Evolutionary conservation across 1,140 invertebrate genomes (phyloP).

Genomic region (Bombus terrestris): DNA sequence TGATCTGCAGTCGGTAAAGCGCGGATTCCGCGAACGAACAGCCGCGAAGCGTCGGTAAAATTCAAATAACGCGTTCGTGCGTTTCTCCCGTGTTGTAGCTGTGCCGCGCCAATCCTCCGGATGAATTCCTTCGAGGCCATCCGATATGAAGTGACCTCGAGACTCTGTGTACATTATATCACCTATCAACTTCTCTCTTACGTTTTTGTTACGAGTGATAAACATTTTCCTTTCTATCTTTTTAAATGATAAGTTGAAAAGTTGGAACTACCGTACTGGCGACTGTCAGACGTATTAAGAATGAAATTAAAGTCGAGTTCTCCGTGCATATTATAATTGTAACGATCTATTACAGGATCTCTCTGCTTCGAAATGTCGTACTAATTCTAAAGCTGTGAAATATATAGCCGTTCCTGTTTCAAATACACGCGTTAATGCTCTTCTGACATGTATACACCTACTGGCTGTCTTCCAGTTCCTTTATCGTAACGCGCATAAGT

Average conservation of each 20-base stretch:
- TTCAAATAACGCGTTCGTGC: conserved; percentile 50
- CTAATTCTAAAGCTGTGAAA: too few relatives aligned
- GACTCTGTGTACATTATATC: not conserved
- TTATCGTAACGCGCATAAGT: not conserved
- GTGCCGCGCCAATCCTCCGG: conserved; percentile 6
- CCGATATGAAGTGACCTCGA: not conserved
- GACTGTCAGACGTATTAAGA: not conserved
- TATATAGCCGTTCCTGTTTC: too few relatives aligned
- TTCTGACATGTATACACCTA: too few relatives aligned
- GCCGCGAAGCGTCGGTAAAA: conserved; percentile 38
- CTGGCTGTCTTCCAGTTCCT: not conserved
- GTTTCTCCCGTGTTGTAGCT: not conserved
- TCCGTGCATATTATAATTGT: not conserved
- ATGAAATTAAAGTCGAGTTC: not conserved
- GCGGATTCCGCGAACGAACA: conserved; percentile 23
- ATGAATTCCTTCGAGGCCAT: not conserved
- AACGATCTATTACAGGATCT: not conserved
- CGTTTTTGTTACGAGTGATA: too few relatives aligned
- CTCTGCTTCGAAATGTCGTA: too few relatives aligned
- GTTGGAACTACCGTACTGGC: not conserved
- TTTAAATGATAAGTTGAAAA: not conserved
- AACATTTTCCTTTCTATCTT: not conserved
- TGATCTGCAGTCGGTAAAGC: conserved; percentile 49
- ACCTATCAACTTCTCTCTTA: not conserved
- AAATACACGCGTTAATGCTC: too few relatives aligned